These are phyloP conservation scores for Cairina moschata DNA, from an alignment of 2,113 vertebrate genomes.

Conservation along the genomic window DNA sequence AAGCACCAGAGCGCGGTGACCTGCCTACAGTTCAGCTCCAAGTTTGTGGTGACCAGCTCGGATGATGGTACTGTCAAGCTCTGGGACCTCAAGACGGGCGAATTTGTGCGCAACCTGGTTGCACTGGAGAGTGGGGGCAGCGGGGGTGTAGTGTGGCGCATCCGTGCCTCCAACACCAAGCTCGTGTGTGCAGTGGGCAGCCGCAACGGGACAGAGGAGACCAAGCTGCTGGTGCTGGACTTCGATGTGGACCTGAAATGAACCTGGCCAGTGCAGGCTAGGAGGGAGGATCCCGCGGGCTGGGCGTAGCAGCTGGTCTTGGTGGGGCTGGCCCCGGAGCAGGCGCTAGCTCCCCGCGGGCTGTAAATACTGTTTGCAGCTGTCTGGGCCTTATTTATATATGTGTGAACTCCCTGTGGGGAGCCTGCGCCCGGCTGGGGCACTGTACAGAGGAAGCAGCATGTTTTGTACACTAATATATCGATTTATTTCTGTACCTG, in stretches of 20 bases:
- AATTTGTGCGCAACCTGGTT: constrained; percentile 73
- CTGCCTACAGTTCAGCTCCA: constrained; percentile 77
- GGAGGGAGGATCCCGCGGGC: neutral
- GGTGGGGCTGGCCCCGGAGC: constrained; percentile 9
- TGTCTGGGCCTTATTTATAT: constrained; percentile 11
- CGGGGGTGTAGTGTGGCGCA: constrained; percentile 65
- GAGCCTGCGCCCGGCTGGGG: neutral
- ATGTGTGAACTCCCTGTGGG: neutral
- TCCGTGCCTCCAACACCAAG: constrained; percentile 69
- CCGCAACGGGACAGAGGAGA: constrained; percentile 73
- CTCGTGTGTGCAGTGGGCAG: constrained; percentile 71
- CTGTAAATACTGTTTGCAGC: neutral
- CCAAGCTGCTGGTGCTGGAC: constrained; percentile 76
- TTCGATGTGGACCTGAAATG: constrained; percentile 71
- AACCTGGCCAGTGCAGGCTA: neutral
- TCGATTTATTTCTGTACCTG: constrained; percentile 49
- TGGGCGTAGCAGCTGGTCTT: neutral
- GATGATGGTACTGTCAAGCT: constrained; percentile 69
- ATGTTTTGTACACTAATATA: constrained; percentile 61
- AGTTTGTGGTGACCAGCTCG: constrained; percentile 73
- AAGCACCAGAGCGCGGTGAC: constrained; percentile 75
- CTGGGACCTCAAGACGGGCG: constrained; percentile 73
- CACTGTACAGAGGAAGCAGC: neutral
- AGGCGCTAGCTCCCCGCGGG: neutral
- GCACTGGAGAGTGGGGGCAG: constrained; percentile 71